Evolutionary conservation across 1,140 invertebrate species (phyloP).

Genomic region (Stegodyphus dumicola): DNA sequence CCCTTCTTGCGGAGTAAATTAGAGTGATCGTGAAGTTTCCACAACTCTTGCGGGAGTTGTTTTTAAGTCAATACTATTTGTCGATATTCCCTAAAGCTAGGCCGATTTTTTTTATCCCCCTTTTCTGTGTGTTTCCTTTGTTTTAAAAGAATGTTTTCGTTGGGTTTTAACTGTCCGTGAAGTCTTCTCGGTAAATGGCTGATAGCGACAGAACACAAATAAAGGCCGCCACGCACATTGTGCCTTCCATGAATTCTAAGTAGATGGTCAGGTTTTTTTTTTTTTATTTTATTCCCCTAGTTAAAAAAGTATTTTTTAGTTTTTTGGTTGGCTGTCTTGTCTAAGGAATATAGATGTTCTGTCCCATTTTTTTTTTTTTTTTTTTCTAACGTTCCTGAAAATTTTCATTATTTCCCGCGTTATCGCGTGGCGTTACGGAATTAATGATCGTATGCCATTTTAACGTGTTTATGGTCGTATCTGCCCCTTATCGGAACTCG

Average conservation of each 20-base stretch:
- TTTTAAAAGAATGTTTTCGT: not conserved
- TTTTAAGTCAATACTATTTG: slow-evolving; percentile 20
- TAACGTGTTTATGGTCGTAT: too few species aligned
- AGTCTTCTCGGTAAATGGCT: slow-evolving; percentile 6
- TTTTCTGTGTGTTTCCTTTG: not conserved
- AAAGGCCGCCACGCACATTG: not conserved
- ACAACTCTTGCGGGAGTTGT: not conserved
- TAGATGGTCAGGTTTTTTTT: too few species aligned
- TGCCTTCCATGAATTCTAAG: too few species aligned
- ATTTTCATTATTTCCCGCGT: too few species aligned
- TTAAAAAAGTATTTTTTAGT: not conserved
- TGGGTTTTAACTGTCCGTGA: not conserved
- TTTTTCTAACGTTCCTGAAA: too few species aligned
- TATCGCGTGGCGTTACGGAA: too few species aligned
- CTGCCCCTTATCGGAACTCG: too few species aligned
- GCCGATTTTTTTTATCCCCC: not conserved
- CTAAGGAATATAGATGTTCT: too few species aligned
- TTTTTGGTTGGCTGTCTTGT: too few species aligned
- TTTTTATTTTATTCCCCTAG: not conserved
- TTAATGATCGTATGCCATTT: too few species aligned
- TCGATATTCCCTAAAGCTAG: slow-evolving; percentile 22
- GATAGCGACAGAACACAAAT: not conserved
- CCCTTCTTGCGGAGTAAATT: slow-evolving; percentile 2
- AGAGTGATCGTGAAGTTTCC: slow-evolving; percentile 15
- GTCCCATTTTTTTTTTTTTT: too few species aligned